Percentiles rank a stretch among this genome's conserved stretches.
Conservation (phyloP, 2,797 vertebrate genomes). For the Urophycis tenuis region DNA sequence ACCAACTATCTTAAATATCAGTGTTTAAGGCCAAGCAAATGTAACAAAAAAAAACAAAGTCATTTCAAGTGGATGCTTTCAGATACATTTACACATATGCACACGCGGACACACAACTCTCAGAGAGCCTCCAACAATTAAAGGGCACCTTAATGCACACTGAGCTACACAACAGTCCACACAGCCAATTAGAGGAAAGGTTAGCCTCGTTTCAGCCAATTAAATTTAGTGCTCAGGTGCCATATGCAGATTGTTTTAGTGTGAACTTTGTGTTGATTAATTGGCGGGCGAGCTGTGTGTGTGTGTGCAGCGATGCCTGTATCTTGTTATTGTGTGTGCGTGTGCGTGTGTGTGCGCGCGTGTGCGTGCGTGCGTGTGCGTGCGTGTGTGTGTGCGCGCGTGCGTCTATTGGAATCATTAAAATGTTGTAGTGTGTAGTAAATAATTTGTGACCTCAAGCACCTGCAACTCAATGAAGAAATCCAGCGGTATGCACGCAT, state of each 20-base stretch:
- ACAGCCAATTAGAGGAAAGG: conserved; percentile 58
- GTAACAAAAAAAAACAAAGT: neutral
- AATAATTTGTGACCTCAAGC: conserved; percentile 3
- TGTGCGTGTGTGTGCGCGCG: conserved; percentile 8
- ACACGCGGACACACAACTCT: neutral
- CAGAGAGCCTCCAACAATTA: neutral
- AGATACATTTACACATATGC: neutral
- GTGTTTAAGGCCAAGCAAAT: neutral
- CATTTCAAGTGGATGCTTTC: conserved; percentile 5
- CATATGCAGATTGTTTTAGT: conserved; percentile 39
- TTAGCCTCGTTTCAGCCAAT: conserved; percentile 53
- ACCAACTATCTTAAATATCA: neutral
- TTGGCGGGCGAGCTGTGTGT: conserved; percentile 15
- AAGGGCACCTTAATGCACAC: conserved; percentile 19
- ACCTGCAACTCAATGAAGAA: conserved; percentile 2
- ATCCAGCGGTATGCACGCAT: neutral
- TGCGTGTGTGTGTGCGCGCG: too few relatives aligned
- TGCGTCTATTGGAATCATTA: neutral
- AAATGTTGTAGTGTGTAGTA: too few relatives aligned
- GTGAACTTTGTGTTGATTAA: conserved; percentile 55
- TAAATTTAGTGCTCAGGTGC: conserved; percentile 51
- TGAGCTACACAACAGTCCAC: conserved; percentile 17
- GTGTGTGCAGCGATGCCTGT: neutral
- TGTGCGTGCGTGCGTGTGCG: too few relatives aligned
- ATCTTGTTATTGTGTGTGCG: conserved; percentile 6